These are phyloP conservation scores for Xiphorhynchus erythropygius DNA, from an alignment of 2,797 vertebrate species.

Conservation along the genomic window DNA sequence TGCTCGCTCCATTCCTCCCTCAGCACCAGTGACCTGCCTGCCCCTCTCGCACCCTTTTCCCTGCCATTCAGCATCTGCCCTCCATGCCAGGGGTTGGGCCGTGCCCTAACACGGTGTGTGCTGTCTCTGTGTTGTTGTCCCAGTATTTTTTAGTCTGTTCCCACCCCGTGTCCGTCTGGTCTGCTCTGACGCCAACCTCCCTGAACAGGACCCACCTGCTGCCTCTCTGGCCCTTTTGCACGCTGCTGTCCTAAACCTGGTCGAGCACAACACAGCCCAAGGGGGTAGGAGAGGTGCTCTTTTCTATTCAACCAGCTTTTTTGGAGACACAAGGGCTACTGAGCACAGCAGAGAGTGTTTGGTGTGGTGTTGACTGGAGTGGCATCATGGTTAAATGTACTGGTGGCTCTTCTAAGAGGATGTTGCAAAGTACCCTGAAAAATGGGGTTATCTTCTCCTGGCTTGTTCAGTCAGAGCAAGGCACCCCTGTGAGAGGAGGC, in stretches of 20 bases:
- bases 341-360: neutral
- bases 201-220: constrained; percentile 61
- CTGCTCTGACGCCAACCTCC: constrained; percentile 45
- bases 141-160: constrained; percentile 66
- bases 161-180: constrained; percentile 51
- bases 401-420: neutral
- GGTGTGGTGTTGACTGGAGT: accelerated
- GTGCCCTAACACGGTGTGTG: constrained; percentile 11
- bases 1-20: neutral
- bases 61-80: constrained; percentile 12
- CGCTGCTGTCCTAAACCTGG: constrained; percentile 54
- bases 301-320: constrained; percentile 33
- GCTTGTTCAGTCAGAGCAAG: neutral
- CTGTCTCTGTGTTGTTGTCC: constrained; percentile 68
- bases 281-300: constrained; percentile 62
- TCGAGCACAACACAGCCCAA: constrained; percentile 35
- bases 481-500: neutral
- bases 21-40: neutral
- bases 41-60: neutral
- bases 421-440: neutral
- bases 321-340: neutral
- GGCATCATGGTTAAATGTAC: neutral
- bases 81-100: neutral
- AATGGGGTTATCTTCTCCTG: neutral
- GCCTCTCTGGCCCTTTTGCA: constrained; percentile 60